These are phyloP conservation scores for Argyresthia goedartella DNA, from an alignment of 2,888 invertebrate species.

Conservation along the genomic window DNA sequence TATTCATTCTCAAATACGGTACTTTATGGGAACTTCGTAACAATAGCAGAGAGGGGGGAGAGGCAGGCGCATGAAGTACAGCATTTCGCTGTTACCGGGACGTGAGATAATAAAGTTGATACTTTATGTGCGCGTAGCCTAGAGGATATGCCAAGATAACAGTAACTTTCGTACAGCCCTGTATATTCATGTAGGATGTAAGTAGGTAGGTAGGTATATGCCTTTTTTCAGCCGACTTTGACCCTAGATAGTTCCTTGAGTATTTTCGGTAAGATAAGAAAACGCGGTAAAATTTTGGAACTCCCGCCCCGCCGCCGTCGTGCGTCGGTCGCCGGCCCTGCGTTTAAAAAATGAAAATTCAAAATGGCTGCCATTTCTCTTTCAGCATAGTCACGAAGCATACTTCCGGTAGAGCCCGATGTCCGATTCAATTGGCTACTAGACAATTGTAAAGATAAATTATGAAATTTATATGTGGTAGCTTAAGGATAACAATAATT, in stretches of 20 bases:
- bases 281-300: background rate
- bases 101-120: conserved; percentile 50
- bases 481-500: too few species aligned
- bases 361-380: too few species aligned
- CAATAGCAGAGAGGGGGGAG: conserved; percentile 70
- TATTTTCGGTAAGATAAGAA: background rate
- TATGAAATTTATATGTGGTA: too few species aligned
- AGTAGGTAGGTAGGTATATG: conserved; percentile 28
- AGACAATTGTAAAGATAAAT: too few species aligned
- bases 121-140: conserved; percentile 64
- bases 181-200: conserved; percentile 12
- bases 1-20: conserved; percentile 37
- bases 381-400: too few species aligned
- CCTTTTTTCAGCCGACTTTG: conserved; percentile 39
- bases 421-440: too few species aligned
- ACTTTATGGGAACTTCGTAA: conserved; percentile 64
- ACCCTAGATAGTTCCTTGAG: conserved; percentile 21
- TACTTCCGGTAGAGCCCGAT: too few species aligned
- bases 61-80: conserved; percentile 55
- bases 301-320: too few species aligned
- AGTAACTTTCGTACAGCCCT: conserved; percentile 70
- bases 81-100: conserved; percentile 37
- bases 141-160: conserved; percentile 73
- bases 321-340: too few species aligned
- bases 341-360: too few species aligned